phyloP scores from a whole-genome alignment of 2,888 invertebrate species.

The Phoronis australis region DNA sequence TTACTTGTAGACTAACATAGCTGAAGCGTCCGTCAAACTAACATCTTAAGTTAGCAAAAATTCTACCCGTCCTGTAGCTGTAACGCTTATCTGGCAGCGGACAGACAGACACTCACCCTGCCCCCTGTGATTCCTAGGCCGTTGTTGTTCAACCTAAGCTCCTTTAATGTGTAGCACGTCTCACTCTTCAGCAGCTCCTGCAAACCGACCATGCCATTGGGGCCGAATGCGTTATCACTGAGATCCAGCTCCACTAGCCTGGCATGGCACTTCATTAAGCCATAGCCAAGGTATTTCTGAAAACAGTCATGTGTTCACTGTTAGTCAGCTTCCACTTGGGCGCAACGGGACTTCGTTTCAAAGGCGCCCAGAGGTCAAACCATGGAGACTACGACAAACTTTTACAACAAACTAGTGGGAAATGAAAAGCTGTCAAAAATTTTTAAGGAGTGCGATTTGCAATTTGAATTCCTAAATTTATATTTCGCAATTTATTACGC shows the following conservation, averaged over 20 bases:
- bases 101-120: too few species aligned
- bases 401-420: not conserved
- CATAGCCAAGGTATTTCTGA: conserved; percentile 68
- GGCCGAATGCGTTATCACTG: conserved; percentile 96
- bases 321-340: not conserved
- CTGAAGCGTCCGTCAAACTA: too few species aligned
- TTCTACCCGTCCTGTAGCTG: too few species aligned
- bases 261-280: conserved; percentile 74
- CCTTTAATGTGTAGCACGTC: conserved; percentile 76
- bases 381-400: too few species aligned
- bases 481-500: too few species aligned
- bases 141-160: conserved; percentile 85
- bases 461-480: too few species aligned
- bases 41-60: too few species aligned
- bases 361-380: too few species aligned
- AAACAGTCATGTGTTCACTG: conserved; percentile 20
- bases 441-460: too few species aligned
- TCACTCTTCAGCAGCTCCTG: conserved; percentile 75
- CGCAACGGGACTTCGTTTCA: not conserved
- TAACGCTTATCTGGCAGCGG: too few species aligned
- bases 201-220: conserved; percentile 85
- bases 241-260: conserved; percentile 79
- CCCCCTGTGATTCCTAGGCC: conserved; percentile 90
- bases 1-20: too few species aligned
- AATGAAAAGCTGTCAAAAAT: too few species aligned